phyloP scores from a whole-genome alignment of 35 echinoderm and acorn worm species.

The Patiria miniata region DNA sequence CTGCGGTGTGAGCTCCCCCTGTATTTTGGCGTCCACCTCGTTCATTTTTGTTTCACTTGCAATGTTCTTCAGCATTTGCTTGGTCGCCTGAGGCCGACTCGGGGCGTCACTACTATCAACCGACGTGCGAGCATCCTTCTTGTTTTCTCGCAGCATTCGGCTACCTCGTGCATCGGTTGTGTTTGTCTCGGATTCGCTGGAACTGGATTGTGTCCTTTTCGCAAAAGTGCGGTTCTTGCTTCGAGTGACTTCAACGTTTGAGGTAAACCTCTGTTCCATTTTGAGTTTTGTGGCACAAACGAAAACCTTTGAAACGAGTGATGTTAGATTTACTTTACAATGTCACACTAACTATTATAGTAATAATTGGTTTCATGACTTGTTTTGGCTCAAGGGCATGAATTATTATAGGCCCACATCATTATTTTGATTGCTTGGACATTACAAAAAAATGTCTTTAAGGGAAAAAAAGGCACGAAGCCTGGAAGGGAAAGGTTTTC shows the following conservation, averaged over 20 bases:
- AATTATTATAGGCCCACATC: too few relatives aligned
- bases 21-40: constrained; percentile 35
- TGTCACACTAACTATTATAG: too few relatives aligned
- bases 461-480: too few relatives aligned
- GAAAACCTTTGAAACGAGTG: not conserved
- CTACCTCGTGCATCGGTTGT: not conserved
- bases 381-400: too few relatives aligned
- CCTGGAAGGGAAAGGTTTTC: too few relatives aligned
- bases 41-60: not conserved
- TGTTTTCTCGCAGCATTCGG: not conserved
- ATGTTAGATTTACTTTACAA: too few relatives aligned
- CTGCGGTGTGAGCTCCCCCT: constrained; percentile 40
- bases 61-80: not conserved
- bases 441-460: too few relatives aligned
- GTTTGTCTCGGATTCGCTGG: not conserved
- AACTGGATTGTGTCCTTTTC: not conserved
- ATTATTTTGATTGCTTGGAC: too few relatives aligned
- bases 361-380: too few relatives aligned
- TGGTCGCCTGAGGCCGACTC: not conserved
- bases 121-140: not conserved
- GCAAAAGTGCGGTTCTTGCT: not conserved
- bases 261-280: not conserved
- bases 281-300: not conserved
- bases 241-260: not conserved
- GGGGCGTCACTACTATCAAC: not conserved